Percentiles rank a stretch among this genome's conserved stretches.
phyloP scores from a whole-genome alignment of 2,888 invertebrate genomes.

The Clunio marinus region DNA sequence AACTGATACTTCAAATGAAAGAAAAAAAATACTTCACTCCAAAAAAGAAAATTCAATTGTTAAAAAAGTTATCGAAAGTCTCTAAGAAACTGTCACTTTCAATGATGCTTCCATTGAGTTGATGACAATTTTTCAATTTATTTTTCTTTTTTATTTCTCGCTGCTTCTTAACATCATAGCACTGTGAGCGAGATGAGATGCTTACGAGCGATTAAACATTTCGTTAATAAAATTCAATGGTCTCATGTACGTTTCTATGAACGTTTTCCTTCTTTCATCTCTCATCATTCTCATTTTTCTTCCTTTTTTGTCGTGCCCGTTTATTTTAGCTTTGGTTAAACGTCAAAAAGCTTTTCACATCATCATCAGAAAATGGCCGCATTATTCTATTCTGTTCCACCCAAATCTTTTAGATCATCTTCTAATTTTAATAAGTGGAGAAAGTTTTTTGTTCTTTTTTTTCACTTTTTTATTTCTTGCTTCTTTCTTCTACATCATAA shows the following conservation, averaged over 20 bases:
- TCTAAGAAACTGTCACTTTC: not conserved
- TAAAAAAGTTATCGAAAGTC: not conserved
- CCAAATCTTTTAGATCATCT: not conserved
- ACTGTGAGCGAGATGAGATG: too few species aligned
- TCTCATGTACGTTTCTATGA: not conserved
- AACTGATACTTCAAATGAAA: not conserved
- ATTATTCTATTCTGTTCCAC: not conserved
- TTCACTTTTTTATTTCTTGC: too few species aligned
- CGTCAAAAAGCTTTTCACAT: not conserved
- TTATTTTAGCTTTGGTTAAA: too few species aligned
- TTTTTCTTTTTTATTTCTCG: not conserved
- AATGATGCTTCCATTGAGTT: not conserved
- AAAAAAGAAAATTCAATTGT: not conserved
- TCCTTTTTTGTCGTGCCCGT: too few species aligned
- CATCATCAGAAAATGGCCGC: not conserved
- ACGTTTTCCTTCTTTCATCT: not conserved
- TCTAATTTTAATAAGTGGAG: not conserved
- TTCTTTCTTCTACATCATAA: too few species aligned
- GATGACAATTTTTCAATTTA: not conserved
- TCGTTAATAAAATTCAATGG: constrained; percentile 30
- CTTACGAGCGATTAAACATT: constrained; percentile 32
- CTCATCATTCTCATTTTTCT: not conserved
- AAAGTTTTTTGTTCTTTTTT: too few species aligned
- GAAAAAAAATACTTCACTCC: not conserved
- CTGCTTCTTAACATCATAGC: too few species aligned